These are phyloP conservation scores for Temnopleurus reevesii DNA, from an alignment of 53 echinoderm and acorn worm species.

Conservation along the genomic window DNA sequence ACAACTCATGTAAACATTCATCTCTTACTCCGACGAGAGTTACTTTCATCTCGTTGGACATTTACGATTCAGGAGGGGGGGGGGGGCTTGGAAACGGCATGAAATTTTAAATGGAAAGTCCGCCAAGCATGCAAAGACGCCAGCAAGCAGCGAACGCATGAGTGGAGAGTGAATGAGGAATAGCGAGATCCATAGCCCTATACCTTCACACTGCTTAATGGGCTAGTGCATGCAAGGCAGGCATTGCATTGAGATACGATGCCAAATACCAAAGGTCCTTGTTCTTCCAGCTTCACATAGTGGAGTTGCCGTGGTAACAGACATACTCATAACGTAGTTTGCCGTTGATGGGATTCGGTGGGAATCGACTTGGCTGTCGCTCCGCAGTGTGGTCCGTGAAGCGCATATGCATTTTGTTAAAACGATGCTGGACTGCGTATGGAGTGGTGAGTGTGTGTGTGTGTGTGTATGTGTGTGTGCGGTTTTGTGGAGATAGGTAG, in stretches of 20 bases:
- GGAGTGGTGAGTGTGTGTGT: slow-evolving; percentile 48
- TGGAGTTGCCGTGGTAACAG: slow-evolving; percentile 71
- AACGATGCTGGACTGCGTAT: slow-evolving; percentile 26
- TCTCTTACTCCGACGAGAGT: background rate
- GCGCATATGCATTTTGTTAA: slow-evolving; percentile 28
- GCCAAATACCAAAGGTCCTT: slow-evolving; percentile 58
- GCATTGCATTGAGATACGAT: background rate
- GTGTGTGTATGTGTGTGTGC: slow-evolving; percentile 22
- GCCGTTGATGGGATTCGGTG: slow-evolving; percentile 46
- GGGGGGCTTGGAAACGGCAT: background rate
- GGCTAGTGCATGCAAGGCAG: slow-evolving; percentile 9
- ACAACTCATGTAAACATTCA: background rate
- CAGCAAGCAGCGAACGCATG: background rate
- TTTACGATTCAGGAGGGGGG: background rate
- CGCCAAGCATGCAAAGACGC: slow-evolving; percentile 20
- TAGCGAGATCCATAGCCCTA: slow-evolving; percentile 21
- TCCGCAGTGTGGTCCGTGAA: background rate
- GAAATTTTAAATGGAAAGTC: slow-evolving; percentile 37
- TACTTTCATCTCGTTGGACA: slow-evolving; percentile 4
- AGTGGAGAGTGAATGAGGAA: background rate
- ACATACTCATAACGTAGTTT: slow-evolving; percentile 65
- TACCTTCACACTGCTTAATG: slow-evolving; percentile 33
- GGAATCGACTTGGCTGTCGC: slow-evolving; percentile 32
- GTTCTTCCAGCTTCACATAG: slow-evolving; percentile 42
- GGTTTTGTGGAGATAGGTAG: slow-evolving; percentile 11